These are phyloP conservation scores for Platorchestia sp. DNA, from an alignment of 1,140 invertebrate genomes.

Conservation along the genomic window DNA sequence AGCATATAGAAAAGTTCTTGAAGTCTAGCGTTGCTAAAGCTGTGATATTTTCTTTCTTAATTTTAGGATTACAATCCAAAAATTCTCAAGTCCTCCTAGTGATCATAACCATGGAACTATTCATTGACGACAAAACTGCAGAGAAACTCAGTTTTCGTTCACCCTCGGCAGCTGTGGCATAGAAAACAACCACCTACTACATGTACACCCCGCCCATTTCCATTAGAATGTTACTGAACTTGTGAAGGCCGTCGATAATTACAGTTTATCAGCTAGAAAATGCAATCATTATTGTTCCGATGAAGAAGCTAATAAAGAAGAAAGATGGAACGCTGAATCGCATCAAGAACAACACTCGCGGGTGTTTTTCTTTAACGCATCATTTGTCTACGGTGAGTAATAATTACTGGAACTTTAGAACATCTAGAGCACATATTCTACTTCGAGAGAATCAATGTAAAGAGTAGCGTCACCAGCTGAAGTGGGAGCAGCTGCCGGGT, in stretches of 20 bases:
- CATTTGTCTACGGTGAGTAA: not conserved
- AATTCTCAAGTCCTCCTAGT: not conserved
- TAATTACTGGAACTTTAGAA: not conserved
- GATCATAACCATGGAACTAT: not conserved
- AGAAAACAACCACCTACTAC: not conserved
- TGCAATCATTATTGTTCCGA: not conserved
- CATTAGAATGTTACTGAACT: not conserved
- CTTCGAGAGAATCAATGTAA: no score
- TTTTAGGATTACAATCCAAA: not conserved
- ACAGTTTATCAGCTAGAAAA: not conserved
- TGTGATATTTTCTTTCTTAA: not conserved
- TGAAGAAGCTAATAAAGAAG: not conserved
- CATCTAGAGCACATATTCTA: not conserved
- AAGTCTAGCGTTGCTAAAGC: not conserved
- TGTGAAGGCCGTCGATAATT: not conserved
- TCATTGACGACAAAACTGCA: not conserved
- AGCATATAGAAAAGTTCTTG: not conserved
- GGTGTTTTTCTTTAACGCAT: not conserved
- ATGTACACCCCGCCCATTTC: not conserved
- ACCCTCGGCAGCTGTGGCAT: not conserved
- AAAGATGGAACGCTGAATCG: not conserved
- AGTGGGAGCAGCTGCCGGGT: not conserved
- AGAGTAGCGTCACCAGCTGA: not conserved
- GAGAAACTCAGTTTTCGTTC: not conserved
- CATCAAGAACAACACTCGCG: not conserved